These are phyloP conservation scores for Muscidifurax raptorellus DNA, from an alignment of 1,140 invertebrate genomes.

Conservation along the genomic window DNA sequence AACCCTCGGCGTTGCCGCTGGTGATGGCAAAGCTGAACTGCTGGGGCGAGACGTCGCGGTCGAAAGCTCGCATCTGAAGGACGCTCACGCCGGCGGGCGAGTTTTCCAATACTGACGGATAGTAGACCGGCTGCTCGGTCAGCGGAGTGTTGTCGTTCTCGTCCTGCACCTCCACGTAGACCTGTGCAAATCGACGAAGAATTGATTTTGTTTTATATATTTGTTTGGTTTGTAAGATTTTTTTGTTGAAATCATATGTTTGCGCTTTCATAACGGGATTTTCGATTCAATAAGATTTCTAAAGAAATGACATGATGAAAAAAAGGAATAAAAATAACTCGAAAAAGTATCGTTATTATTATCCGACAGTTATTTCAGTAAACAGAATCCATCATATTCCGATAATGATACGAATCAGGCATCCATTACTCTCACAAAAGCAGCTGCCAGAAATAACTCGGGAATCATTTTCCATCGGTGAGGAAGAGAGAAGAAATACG, in stretches of 20 bases:
- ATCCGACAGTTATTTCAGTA: neutral
- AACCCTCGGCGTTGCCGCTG: slow-evolving; percentile 92
- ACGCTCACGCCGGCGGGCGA: slow-evolving; percentile 84
- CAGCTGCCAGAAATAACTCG: too few relatives aligned
- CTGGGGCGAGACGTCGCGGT: slow-evolving; percentile 84
- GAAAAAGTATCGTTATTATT: too few relatives aligned
- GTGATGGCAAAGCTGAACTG: slow-evolving; percentile 88
- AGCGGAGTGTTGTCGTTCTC: slow-evolving; percentile 96
- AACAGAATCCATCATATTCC: too few relatives aligned
- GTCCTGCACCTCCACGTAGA: slow-evolving; percentile 92
- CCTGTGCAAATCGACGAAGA: slow-evolving; percentile 74
- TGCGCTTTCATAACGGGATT: too few relatives aligned
- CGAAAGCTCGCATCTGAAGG: slow-evolving; percentile 85
- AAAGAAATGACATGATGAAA: too few relatives aligned
- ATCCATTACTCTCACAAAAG: too few relatives aligned
- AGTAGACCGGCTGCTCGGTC: slow-evolving; percentile 90
- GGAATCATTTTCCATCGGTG: too few relatives aligned
- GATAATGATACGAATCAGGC: too few relatives aligned
- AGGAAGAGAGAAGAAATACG: too few relatives aligned
- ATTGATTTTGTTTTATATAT: neutral
- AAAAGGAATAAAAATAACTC: too few relatives aligned
- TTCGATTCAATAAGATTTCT: too few relatives aligned
- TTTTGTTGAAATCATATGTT: too few relatives aligned
- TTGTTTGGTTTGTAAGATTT: neutral
- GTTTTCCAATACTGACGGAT: slow-evolving; percentile 89